These are phyloP conservation scores for Cephus cinctus DNA, from an alignment of 1,140 invertebrate genomes.

Conservation along the genomic window DNA sequence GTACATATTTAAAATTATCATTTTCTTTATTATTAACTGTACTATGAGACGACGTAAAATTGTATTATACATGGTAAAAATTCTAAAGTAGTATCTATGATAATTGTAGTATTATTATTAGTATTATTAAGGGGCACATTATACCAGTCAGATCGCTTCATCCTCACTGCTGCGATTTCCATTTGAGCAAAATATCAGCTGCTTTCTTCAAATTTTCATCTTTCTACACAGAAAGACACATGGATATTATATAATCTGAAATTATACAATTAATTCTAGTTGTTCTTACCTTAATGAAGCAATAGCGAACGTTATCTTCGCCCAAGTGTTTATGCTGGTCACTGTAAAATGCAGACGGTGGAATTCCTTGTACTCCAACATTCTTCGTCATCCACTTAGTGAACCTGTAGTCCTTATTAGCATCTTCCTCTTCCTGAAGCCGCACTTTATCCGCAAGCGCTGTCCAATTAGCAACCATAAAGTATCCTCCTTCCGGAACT, in stretches of 20 bases:
- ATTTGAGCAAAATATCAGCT: constrained; percentile 63
- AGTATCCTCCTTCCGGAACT: constrained; percentile 95
- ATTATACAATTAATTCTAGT: neutral
- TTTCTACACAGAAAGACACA: constrained; percentile 58
- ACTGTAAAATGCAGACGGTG: constrained; percentile 91
- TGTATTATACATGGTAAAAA: too few relatives aligned
- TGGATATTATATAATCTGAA: constrained; percentile 16
- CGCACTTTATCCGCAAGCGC: constrained; percentile 66
- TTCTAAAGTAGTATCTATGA: too few relatives aligned
- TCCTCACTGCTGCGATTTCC: constrained; percentile 56
- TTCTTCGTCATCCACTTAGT: constrained; percentile 95
- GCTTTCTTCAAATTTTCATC: constrained; percentile 75
- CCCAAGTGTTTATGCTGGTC: constrained; percentile 77
- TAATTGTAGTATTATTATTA: too few relatives aligned
- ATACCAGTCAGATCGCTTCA: too few relatives aligned
- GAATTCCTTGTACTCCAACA: constrained; percentile 90
- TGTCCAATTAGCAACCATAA: constrained; percentile 94
- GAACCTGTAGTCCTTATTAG: constrained; percentile 86
- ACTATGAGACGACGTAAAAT: too few relatives aligned
- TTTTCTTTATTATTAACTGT: too few relatives aligned
- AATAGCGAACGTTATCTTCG: constrained; percentile 87
- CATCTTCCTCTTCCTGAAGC: constrained; percentile 67
- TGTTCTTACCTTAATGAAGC: constrained; percentile 85
- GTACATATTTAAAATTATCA: too few relatives aligned
- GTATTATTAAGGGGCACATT: too few relatives aligned